Percentiles rank a stretch among this genome's conserved stretches.
Conservation (phyloP, 2,797 vertebrate genomes). For the Liparis tanakae region DNA sequence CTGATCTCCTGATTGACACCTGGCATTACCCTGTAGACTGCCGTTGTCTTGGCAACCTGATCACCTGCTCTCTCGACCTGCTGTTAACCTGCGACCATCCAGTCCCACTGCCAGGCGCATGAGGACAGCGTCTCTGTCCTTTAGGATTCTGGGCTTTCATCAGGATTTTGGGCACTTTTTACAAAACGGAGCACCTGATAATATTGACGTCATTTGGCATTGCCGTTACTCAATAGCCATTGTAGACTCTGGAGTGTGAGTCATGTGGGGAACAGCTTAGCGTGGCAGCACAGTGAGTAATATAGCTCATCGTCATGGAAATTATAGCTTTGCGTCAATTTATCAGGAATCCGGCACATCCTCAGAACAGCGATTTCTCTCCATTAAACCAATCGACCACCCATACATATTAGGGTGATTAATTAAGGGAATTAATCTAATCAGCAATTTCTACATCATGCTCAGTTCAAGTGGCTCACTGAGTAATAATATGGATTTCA, state of each 20-base stretch:
- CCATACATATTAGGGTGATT: constrained; percentile 22
- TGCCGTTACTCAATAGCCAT: constrained; percentile 3
- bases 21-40: constrained; percentile 28
- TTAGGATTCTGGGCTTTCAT: neutral
- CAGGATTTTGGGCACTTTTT: constrained; percentile 15
- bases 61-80: constrained; percentile 30
- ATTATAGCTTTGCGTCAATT: neutral
- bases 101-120: neutral
- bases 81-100: constrained; percentile 34
- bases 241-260: neutral
- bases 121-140: neutral
- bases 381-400: neutral
- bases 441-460: constrained; percentile 32
- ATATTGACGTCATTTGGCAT: neutral
- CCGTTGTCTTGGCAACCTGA: constrained; percentile 43
- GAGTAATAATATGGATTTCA: constrained; percentile 42
- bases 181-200: neutral
- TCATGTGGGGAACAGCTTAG: constrained; percentile 10
- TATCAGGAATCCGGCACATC: constrained; percentile 6
- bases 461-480: constrained; percentile 20
- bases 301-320: neutral
- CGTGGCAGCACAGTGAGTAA: constrained; percentile 14
- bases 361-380: constrained; percentile 1
- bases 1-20: constrained; percentile 32
- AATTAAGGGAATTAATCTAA: constrained; percentile 40